Percentiles rank a stretch among this genome's conserved stretches.
Evolutionary conservation across 1,140 invertebrate species (phyloP).

Genomic region (Megathymus violae): DNA sequence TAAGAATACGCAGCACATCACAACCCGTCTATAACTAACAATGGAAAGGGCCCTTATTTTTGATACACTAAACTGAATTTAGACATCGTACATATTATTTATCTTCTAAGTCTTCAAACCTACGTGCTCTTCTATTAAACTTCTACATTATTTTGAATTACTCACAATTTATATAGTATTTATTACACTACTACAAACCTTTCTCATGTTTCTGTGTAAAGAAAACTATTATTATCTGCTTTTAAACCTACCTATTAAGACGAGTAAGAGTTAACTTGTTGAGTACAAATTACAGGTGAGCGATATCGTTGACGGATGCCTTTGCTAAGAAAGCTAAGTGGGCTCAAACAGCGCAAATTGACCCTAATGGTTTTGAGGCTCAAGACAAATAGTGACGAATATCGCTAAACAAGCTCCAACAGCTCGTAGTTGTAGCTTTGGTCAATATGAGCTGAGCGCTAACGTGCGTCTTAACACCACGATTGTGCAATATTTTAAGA

Average conservation of each 20-base stretch:
- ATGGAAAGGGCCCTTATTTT: too few species aligned
- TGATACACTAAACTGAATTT: too few species aligned
- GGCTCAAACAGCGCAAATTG: conserved; percentile 17
- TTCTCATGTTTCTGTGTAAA: conserved; percentile 2
- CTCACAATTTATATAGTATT: not conserved
- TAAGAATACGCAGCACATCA: too few species aligned
- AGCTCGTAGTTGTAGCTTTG: not conserved
- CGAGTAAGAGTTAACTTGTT: conserved; percentile 6
- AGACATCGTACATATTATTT: too few species aligned
- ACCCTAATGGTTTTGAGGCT: conserved; percentile 9
- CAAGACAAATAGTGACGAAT: conserved; percentile 15
- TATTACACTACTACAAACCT: not conserved
- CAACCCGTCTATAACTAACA: too few species aligned
- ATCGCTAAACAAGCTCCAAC: conserved; percentile 10
- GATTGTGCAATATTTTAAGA: conserved; percentile 7
- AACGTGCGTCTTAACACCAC: conserved; percentile 3
- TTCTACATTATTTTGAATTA: not conserved
- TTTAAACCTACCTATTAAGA: conserved; percentile 9
- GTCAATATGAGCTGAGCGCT: not conserved
- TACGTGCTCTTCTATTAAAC: not conserved
- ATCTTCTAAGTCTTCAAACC: not conserved
- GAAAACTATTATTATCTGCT: not conserved
- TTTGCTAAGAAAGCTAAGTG: conserved; percentile 18
- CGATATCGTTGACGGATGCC: conserved; percentile 21
- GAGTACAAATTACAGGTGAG: conserved; percentile 5